A percentile compares a stretch with the other conserved stretches of the same genome.
phyloP scores from a whole-genome alignment of 2,888 invertebrate species.

The Branchellion lobata region DNA sequence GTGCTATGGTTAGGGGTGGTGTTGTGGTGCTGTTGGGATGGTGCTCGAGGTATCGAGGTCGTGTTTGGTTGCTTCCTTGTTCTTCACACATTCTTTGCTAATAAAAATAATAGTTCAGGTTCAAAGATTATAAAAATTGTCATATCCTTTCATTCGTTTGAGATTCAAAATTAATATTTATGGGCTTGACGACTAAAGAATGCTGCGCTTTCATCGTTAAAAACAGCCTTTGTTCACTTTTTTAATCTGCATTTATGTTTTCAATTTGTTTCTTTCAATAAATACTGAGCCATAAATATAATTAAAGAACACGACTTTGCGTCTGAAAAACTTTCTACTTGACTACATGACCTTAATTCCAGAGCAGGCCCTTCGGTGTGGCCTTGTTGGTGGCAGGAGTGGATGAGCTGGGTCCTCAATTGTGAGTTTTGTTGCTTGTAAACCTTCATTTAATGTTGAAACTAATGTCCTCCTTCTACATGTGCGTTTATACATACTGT shows the following conservation, averaged over 20 bases:
- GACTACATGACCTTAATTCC: constrained; percentile 46
- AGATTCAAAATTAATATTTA: too few relatives aligned
- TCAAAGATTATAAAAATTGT: too few relatives aligned
- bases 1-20: constrained; percentile 72
- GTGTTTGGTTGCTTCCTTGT: not conserved
- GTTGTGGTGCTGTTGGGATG: not conserved
- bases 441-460: constrained; percentile 42
- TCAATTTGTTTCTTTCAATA: too few relatives aligned
- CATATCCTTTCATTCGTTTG: too few relatives aligned
- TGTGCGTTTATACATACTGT: not conserved
- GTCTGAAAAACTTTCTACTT: not conserved
- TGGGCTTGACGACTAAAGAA: too few relatives aligned
- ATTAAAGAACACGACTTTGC: too few relatives aligned
- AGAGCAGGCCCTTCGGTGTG: constrained; percentile 95
- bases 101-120: not conserved
- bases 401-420: constrained; percentile 88
- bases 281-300: too few relatives aligned
- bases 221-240: too few relatives aligned
- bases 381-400: constrained; percentile 91
- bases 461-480: not conserved
- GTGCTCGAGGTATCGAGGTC: not conserved
- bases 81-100: not conserved
- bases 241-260: too few relatives aligned
- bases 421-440: constrained; percentile 65
- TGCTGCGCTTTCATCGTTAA: too few relatives aligned